Evolutionary conservation across 2,888 invertebrate species (phyloP).

Genomic region (Morpho helenor): DNA sequence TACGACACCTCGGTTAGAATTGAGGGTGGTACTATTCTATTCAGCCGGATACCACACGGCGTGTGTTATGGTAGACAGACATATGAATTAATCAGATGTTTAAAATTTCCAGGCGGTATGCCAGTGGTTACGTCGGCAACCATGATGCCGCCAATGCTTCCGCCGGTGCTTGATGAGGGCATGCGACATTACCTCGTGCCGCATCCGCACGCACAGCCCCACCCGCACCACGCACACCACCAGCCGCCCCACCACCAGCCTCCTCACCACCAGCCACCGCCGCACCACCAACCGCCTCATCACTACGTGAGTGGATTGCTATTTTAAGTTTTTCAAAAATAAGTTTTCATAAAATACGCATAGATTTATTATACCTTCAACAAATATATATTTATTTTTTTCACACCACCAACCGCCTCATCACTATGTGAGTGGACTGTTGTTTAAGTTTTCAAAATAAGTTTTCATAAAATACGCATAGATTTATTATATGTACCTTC

Average conservation of each 20-base stretch:
- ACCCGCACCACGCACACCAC: constrained; percentile 74
- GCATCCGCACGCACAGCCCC: constrained; percentile 66
- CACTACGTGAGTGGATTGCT: constrained; percentile 81
- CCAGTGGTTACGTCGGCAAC: constrained; percentile 92
- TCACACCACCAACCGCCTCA: constrained; percentile 79
- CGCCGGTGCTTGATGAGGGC: constrained; percentile 95
- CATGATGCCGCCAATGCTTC: constrained; percentile 88
- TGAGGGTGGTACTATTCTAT: too few relatives aligned
- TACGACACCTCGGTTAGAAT: too few relatives aligned
- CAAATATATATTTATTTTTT: too few relatives aligned
- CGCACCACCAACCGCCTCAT: constrained; percentile 79
- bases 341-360: neutral
- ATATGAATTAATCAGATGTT: too few relatives aligned
- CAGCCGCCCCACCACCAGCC: constrained; percentile 86
- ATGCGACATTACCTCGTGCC: constrained; percentile 92
- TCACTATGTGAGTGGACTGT: constrained; percentile 82
- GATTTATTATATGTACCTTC: too few relatives aligned
- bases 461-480: too few relatives aligned
- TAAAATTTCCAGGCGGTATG: constrained; percentile 75
- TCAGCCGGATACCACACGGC: too few relatives aligned
- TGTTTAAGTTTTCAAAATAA: neutral
- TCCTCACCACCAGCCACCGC: constrained; percentile 86
- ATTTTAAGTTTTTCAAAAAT: neutral
- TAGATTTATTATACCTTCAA: too few relatives aligned
- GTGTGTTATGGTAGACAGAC: too few relatives aligned